Evolutionary conservation across 2,113 vertebrate genomes (phyloP).

Genomic region (Lagopus muta): DNA sequence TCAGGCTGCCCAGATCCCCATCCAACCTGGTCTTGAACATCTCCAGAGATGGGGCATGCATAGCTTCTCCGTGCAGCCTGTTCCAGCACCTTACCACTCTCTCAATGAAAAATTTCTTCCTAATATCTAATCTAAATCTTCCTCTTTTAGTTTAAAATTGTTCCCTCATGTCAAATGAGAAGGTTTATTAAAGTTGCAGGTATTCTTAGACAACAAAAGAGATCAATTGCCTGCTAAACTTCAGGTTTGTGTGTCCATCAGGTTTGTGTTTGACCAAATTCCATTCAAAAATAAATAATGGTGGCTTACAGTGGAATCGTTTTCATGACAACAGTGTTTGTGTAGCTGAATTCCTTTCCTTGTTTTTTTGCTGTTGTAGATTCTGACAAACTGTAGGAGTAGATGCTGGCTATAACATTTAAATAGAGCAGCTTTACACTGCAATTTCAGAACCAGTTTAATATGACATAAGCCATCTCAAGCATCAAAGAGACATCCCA

Average conservation of each 20-base stretch:
- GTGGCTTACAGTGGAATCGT: neutral
- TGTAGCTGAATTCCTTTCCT: neutral
- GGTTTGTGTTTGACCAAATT: neutral
- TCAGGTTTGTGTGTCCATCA: neutral
- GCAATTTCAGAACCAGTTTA: constrained; percentile 18
- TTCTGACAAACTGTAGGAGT: neutral
- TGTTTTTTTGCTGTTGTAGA: neutral
- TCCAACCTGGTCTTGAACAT: too few relatives aligned
- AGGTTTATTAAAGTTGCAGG: neutral
- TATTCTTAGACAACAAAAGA: neutral
- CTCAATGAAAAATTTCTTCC: too few relatives aligned
- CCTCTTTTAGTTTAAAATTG: too few relatives aligned
- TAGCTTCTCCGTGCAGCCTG: too few relatives aligned
- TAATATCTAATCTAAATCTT: too few relatives aligned
- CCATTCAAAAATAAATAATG: neutral
- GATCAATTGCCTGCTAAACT: neutral
- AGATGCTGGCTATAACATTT: neutral
- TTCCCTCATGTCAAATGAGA: neutral
- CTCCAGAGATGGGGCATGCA: too few relatives aligned
- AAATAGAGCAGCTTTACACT: neutral
- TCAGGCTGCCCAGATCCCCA: too few relatives aligned
- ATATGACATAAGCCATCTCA: neutral
- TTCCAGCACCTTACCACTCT: too few relatives aligned
- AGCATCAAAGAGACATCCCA: neutral
- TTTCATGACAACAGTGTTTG: neutral